Base-by-base conservation (phyloP, 1,140 invertebrate species). In the Polypedilum vanderplanki region DNA sequence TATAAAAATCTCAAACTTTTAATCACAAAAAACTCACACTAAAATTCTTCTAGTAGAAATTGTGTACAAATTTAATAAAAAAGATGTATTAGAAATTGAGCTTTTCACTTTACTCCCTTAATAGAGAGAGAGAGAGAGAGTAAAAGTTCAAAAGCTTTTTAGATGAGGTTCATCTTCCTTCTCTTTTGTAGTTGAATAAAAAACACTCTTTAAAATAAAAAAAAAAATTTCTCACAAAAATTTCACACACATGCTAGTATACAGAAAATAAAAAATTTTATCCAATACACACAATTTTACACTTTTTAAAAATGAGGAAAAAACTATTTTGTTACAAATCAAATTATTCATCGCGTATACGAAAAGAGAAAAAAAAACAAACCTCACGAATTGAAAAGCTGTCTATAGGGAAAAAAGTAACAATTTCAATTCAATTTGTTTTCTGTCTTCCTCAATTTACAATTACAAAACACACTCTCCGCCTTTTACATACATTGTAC, bases 401-500 rank as follows among this genome's bases (percentile, higher is more conserved):
- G n/a, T n/a, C 46, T n/a, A 15, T n/a, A 46, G 15, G 15, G 15
- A 46, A 57, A 57, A 57, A n/a, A 12, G 12, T 57, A 57, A n/a
- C 12, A n/a, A n/a, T 57, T 57, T n/a, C 12, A 15, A 57, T n/a
- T 57, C 46, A 57, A 57, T 57, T 57, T 57, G 46, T 57, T 57
- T 57, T 57, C 46, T 57, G 46, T 57, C 46, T 57, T 57, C 46
- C 46, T 57, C 46, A 57, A 57, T 57, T 57, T 57, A n/a, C 1
- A 57, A 12, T 57, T n/a, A 57, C 46, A 57, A 33, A 3, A 33
- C 5, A 33, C n/a, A n/a, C n/a, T n/a, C 24, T 33, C 24, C 46
- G 46, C 46, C 46, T 57, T n/a, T n/a, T 57, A 57, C n/a, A 57
- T n/a, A 33, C 5, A 33, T 33, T 33, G 24, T 33, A 33, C 24